phyloP scores from a whole-genome alignment of 1,140 invertebrate species.

The Drosophila littoralis region DNA sequence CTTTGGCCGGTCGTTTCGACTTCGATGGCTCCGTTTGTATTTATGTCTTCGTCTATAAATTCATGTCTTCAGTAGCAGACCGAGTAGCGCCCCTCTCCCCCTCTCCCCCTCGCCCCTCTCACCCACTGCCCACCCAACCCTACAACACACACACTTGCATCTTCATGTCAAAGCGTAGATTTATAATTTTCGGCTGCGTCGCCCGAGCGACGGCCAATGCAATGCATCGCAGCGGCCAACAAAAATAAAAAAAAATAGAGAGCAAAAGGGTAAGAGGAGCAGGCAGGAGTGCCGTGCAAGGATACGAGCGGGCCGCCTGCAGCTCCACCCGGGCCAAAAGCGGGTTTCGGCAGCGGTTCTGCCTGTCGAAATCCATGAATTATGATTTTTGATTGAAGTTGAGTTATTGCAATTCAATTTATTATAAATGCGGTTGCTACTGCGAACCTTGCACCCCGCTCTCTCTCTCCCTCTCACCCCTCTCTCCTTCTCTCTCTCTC shows the following conservation, averaged over 20 bases:
- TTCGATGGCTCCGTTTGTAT: constrained; percentile 70
- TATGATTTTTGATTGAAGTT: constrained; percentile 84
- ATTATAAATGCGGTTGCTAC: constrained; percentile 82
- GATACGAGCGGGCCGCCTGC: constrained; percentile 4
- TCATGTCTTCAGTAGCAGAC: constrained; percentile 68
- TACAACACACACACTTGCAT: constrained; percentile 33
- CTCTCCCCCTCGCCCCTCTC: background rate
- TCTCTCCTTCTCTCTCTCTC: background rate
- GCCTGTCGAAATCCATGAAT: constrained; percentile 78
- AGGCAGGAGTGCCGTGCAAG: background rate
- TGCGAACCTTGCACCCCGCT: constrained; percentile 43
- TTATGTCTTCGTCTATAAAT: constrained; percentile 83
- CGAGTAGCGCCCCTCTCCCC: background rate
- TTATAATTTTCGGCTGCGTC: constrained; percentile 80
- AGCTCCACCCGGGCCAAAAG: constrained; percentile 28
- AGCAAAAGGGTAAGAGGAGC: background rate
- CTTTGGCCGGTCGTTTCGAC: constrained; percentile 55
- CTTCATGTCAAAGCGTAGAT: constrained; percentile 81
- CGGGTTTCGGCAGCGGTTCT: constrained; percentile 37
- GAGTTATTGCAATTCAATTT: constrained; percentile 84
- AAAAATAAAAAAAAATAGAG: constrained; percentile 32
- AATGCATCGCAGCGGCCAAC: constrained; percentile 39
- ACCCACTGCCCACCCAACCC: background rate
- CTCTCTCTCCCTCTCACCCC: background rate
- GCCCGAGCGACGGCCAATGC: constrained; percentile 53